phyloP scores from a whole-genome alignment of 2,797 vertebrate genomes.

The Tinamus major region DNA sequence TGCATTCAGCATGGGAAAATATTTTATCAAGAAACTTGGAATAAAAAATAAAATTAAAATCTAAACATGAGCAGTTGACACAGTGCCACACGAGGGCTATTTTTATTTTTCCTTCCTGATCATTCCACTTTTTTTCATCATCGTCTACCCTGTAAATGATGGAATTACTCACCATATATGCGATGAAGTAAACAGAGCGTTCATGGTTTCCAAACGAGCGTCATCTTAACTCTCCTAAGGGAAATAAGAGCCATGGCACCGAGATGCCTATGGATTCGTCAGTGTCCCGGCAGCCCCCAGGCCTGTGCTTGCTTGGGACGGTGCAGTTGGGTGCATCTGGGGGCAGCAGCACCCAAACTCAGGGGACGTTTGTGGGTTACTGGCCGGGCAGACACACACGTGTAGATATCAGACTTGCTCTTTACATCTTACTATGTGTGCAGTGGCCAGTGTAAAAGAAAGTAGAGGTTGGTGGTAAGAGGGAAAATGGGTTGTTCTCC shows the following conservation, averaged over 20 bases:
- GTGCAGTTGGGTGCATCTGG: neutral
- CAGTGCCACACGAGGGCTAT: slow-evolving; percentile 56
- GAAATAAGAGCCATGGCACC: neutral
- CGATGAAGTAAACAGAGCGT: neutral
- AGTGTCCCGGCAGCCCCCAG: neutral
- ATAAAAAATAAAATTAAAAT: slow-evolving; percentile 69
- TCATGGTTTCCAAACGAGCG: neutral
- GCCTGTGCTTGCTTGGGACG: neutral
- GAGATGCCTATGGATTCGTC: fast-evolving
- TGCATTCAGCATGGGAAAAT: slow-evolving; percentile 80
- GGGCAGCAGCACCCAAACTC: neutral
- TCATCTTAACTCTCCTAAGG: neutral
- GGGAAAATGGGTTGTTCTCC: neutral
- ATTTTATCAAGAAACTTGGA: slow-evolving; percentile 78
- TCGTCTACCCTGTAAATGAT: neutral
- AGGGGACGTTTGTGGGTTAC: neutral
- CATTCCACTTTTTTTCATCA: slow-evolving; percentile 30
- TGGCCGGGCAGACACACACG: neutral
- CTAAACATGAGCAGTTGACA: slow-evolving; percentile 64
- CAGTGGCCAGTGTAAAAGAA: fast-evolving
- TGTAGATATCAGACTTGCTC: fast-evolving
- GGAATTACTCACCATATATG: slow-evolving; percentile 19
- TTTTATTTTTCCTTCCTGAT: slow-evolving; percentile 66
- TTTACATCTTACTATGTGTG: neutral
- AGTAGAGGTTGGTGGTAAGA: neutral